phyloP scores from a whole-genome alignment of 2,888 invertebrate genomes.

The Drosophila putrida region DNA sequence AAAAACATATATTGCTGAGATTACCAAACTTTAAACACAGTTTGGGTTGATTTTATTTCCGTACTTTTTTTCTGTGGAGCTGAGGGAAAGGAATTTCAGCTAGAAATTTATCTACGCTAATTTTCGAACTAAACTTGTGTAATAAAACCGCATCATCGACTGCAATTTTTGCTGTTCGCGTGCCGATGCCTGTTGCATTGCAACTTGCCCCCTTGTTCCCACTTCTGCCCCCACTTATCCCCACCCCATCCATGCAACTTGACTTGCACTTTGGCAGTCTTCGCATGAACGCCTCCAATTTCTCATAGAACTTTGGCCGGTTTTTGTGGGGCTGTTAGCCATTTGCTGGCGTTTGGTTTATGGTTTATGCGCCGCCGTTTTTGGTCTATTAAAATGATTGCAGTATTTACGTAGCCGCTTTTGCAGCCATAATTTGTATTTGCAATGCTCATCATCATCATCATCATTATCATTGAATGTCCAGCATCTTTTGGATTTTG shows the following conservation, averaged over 20 bases:
- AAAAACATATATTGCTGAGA: too few species aligned
- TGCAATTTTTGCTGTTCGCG: constrained; percentile 74
- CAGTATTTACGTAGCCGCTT: constrained; percentile 81
- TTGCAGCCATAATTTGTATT: constrained; percentile 79
- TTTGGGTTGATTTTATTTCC: too few species aligned
- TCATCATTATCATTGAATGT: constrained; percentile 52
- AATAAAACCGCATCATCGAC: constrained; percentile 75
- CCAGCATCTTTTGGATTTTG: constrained; percentile 54
- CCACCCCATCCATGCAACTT: constrained; percentile 3
- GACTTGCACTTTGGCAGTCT: constrained; percentile 44
- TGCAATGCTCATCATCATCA: constrained; percentile 78
- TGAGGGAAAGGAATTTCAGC: constrained; percentile 61
- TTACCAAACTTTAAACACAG: too few species aligned
- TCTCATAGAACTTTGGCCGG: constrained; percentile 53
- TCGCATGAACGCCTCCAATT: constrained; percentile 69
- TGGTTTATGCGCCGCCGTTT: constrained; percentile 81
- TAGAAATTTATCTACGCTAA: constrained; percentile 82
- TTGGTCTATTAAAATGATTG: constrained; percentile 82
- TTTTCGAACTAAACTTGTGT: constrained; percentile 79
- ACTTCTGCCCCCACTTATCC: not conserved
- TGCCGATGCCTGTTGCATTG: constrained; percentile 53
- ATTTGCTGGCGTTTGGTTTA: constrained; percentile 74
- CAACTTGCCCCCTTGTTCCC: constrained; percentile 17
- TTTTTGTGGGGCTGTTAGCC: constrained; percentile 11
- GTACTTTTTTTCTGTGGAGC: too few species aligned